Conservation (phyloP, 2,888 invertebrate species). For the Leptopilina syphax region DNA sequence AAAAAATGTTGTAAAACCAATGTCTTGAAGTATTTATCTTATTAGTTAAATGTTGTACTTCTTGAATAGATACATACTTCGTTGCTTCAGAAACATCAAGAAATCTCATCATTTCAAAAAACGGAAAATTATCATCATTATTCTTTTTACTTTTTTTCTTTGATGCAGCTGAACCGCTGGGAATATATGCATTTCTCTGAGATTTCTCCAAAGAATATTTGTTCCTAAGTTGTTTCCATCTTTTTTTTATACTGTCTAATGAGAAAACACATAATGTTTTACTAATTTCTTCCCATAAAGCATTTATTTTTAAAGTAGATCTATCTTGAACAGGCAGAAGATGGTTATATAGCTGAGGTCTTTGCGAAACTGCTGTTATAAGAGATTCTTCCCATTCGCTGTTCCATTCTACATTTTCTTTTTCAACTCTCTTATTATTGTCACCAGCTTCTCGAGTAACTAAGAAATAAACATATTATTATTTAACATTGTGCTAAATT, state of each 20-base stretch:
- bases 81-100: neutral
- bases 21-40: too few relatives aligned
- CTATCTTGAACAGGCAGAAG: neutral
- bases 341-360: neutral
- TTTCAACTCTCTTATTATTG: neutral
- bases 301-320: neutral
- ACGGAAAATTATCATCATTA: neutral
- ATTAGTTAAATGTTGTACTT: too few relatives aligned
- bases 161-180: constrained; percentile 1
- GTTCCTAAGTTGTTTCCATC: neutral
- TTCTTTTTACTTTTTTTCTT: neutral
- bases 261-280: neutral
- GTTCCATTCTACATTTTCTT: neutral
- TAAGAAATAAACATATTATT: neutral
- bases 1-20: too few relatives aligned
- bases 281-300: neutral
- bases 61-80: neutral
- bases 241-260: neutral
- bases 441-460: neutral
- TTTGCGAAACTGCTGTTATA: neutral
- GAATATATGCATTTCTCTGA: neutral
- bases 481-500: neutral
- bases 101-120: constrained; percentile 3
- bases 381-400: neutral
- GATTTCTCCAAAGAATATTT: neutral